phyloP scores from a whole-genome alignment of 2,888 invertebrate species.

The Acanthosepion pharaonis region DNA sequence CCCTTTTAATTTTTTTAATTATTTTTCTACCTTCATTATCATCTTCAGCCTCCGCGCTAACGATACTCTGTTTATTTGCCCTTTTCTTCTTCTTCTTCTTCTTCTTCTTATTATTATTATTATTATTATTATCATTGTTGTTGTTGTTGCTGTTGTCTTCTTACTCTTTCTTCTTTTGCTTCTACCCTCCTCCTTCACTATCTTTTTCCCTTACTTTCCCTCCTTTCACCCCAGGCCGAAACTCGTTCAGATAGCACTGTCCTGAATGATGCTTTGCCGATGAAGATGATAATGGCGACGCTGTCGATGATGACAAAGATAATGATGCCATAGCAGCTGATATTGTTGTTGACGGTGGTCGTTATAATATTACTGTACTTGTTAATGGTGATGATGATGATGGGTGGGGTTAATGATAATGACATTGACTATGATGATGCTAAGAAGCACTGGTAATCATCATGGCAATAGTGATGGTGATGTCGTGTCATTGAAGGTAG shows the following conservation, averaged over 20 bases:
- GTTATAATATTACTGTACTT: not conserved
- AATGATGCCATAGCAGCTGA: not conserved
- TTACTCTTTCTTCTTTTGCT: not conserved
- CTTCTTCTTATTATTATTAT: not conserved
- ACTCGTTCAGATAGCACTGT: not conserved
- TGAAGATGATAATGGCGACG: not conserved
- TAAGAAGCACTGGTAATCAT: not conserved
- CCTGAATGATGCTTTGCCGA: not conserved
- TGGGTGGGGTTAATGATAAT: not conserved
- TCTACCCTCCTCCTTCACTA: not conserved
- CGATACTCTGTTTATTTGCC: not conserved
- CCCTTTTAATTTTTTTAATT: not conserved
- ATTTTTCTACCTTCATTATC: not conserved
- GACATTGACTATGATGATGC: not conserved
- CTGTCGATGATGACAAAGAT: not conserved
- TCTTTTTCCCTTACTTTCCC: not conserved
- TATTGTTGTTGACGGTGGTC: not conserved
- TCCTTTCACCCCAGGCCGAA: not conserved
- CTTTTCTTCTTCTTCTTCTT: not conserved
- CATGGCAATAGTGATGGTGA: not conserved
- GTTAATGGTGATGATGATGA: not conserved
- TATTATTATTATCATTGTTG: too few species aligned
- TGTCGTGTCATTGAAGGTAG: not conserved
- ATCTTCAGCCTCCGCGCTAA: not conserved
- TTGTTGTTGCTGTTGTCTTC: not conserved